Evolutionary conservation across 2,797 vertebrate genomes (phyloP).

Genomic region (Saxicola maurus): DNA sequence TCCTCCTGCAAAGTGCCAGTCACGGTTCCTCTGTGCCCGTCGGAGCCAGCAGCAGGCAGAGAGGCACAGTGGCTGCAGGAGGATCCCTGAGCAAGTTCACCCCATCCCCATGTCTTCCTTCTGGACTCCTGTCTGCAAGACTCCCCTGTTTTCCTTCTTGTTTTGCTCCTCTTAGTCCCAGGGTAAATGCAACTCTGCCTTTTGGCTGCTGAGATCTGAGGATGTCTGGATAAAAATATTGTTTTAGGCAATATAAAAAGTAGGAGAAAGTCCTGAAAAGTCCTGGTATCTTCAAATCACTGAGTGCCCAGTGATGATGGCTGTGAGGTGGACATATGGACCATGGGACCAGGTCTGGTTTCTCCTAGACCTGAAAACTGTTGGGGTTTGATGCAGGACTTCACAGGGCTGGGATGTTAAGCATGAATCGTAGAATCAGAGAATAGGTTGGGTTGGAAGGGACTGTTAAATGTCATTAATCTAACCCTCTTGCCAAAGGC

Average conservation of each 20-base stretch:
- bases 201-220: not conserved
- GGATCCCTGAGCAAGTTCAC: not conserved
- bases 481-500: not conserved
- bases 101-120: not conserved
- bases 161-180: not conserved
- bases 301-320: not conserved
- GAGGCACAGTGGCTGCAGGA: not conserved
- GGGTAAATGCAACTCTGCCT: not conserved
- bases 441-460: not conserved
- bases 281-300: not conserved
- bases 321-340: not conserved
- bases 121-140: not conserved
- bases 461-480: not conserved
- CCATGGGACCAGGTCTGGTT: not conserved
- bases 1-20: conserved; percentile 48
- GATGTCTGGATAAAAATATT: not conserved
- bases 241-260: not conserved
- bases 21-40: not conserved
- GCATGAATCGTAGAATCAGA: not conserved
- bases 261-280: not conserved
- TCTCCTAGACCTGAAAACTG: not conserved
- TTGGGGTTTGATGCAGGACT: not conserved
- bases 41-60: not conserved
- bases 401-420: not conserved
- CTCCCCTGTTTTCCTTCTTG: not conserved